A percentile compares a stretch with the other conserved stretches of the same genome.
These are phyloP conservation scores for Patella caerulea DNA, from an alignment of 2,888 invertebrate species.

Conservation along the genomic window DNA sequence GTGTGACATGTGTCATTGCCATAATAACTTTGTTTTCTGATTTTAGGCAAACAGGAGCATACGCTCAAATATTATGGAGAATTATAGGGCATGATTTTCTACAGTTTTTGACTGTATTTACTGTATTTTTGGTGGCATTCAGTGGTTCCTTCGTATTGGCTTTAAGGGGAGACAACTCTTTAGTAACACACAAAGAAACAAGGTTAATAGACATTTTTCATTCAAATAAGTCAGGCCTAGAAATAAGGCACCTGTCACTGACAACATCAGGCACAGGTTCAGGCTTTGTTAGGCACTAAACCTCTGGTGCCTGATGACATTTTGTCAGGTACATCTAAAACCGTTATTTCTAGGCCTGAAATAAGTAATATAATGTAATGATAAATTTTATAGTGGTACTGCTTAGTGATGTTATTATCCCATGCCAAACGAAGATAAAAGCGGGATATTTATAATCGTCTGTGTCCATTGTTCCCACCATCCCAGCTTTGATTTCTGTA, in stretches of 20 bases:
- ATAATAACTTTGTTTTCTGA: too few species aligned
- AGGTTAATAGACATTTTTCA: constrained; percentile 37
- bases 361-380: not conserved
- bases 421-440: too few species aligned
- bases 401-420: too few species aligned
- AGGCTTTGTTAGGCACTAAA: too few species aligned
- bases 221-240: not conserved
- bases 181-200: constrained; percentile 49
- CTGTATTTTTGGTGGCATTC: constrained; percentile 61
- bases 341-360: not conserved
- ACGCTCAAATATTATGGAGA: constrained; percentile 59
- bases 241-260: too few species aligned
- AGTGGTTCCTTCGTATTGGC: constrained; percentile 59
- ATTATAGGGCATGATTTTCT: constrained; percentile 58
- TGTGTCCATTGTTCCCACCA: too few species aligned
- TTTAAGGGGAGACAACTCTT: constrained; percentile 52
- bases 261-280: too few species aligned
- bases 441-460: too few species aligned
- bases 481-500: too few species aligned
- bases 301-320: too few species aligned
- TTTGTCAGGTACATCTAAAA: not conserved
- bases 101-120: constrained; percentile 59
- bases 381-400: too few species aligned
- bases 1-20: too few species aligned
- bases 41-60: constrained; percentile 60